phyloP scores from a whole-genome alignment of 2,797 vertebrate species.

The Melanotaenia maccullochi region DNA sequence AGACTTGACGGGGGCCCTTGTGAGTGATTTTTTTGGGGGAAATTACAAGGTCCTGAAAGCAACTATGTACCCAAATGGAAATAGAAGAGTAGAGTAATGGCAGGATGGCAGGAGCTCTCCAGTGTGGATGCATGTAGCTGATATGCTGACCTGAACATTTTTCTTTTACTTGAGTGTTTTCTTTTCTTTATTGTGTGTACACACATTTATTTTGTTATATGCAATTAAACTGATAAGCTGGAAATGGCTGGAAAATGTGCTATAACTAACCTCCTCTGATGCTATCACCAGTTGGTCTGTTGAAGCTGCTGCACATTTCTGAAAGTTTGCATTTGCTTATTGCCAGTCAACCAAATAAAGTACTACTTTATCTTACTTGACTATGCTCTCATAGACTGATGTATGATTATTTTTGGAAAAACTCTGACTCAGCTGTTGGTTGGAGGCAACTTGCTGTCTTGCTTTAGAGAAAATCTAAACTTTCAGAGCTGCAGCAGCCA shows the following conservation, averaged over 20 bases:
- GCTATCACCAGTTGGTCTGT: slow-evolving; percentile 28
- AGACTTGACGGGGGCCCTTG: slow-evolving; percentile 80
- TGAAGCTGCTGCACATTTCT: slow-evolving; percentile 18
- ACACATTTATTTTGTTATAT: slow-evolving; percentile 20
- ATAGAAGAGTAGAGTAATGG: slow-evolving; percentile 77
- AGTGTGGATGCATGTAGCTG: slow-evolving; percentile 24
- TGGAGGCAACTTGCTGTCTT: slow-evolving; percentile 45
- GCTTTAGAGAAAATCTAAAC: slow-evolving; percentile 46
- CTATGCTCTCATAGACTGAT: slow-evolving; percentile 44
- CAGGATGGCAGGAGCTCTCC: slow-evolving; percentile 22
- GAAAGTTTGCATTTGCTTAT: slow-evolving; percentile 21
- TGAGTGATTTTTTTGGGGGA: slow-evolving; percentile 78
- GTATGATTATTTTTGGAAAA: slow-evolving; percentile 66
- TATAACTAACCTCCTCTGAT: slow-evolving; percentile 20
- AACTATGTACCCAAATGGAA: slow-evolving; percentile 73
- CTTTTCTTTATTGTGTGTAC: slow-evolving; percentile 18
- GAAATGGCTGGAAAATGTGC: slow-evolving; percentile 28
- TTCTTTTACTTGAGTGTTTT: neutral
- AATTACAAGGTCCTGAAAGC: slow-evolving; percentile 85
- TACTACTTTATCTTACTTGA: slow-evolving; percentile 58
- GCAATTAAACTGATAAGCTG: slow-evolving; percentile 36
- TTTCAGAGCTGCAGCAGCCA: slow-evolving; percentile 52
- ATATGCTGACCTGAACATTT: slow-evolving; percentile 4
- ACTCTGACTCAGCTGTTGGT: slow-evolving; percentile 66
- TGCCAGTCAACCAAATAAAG: slow-evolving; percentile 37